Base-by-base conservation (phyloP, 92 coral and sea anemone species). In the Pocillopora meandrina region DNA sequence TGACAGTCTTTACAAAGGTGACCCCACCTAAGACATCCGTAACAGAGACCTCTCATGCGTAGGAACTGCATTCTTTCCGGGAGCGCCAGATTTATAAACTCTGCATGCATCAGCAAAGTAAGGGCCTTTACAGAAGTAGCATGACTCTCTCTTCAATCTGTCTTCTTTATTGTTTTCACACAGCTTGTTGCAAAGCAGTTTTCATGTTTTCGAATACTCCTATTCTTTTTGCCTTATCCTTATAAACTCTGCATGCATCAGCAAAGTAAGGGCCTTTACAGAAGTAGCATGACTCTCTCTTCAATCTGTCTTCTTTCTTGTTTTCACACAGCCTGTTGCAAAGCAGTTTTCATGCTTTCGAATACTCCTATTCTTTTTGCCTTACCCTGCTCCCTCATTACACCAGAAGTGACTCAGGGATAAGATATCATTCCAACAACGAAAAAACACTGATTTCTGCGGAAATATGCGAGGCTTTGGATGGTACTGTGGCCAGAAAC, bases 1-100 rank as follows among this genome's bases (percentile, higher is more conserved):
- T 73, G 49, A 16, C 90, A 86, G 13, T 80, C 90, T 17, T 63
- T 86, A 58, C 35, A 65, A 31, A 72, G 71, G 76, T 86, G 90
- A 10, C 85, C 90, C 75, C 76, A 59, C 61, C 20, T 70, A 9
- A 86, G 65, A 34, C 90, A 26, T 26, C 31, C 31, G 31, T 26
- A 1, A 26, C 31, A 26, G 31, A 26, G 31, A 26, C 31, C 31
- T 31, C 62, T 74, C 11, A 13, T 31, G 10, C 20, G 82, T 17
- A 87, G 74, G 36, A 74, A 75, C 1, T 74, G 56, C 66, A 65
- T 87, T 35, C 87, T 77, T 7, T 87, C 76, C 6, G 78, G 63
- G 31, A 80, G 90, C n/a, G 90, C 62, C 34, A 82, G 60, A 20
- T 87, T 47, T 33, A 65, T 64, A 71, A 64, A 80, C 59, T 70